Conservation (phyloP, 37 sponge, comb jelly and placozoan species). For the Geodia barretti region DNA sequence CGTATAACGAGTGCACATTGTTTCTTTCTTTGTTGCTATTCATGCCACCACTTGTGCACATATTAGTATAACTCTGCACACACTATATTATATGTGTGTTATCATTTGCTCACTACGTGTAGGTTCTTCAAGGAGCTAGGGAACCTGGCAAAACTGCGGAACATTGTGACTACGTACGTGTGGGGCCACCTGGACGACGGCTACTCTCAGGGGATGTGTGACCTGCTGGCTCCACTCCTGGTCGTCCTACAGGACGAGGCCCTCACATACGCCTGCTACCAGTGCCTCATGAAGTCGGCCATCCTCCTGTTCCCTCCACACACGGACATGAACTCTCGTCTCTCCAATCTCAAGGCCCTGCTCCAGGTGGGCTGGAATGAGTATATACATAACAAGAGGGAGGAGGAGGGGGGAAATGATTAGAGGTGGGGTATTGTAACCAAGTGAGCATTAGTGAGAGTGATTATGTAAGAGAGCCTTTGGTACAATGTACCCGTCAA, state of each 20-base stretch:
- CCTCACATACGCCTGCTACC: constrained; percentile 67
- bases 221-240: constrained; percentile 92
- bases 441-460: no score
- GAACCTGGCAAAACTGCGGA: constrained; percentile 67
- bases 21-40: background rate
- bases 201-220: constrained; percentile 95
- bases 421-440: no score
- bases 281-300: constrained; percentile 57
- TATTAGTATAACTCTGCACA: no score
- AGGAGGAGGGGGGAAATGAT: no score
- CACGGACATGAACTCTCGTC: constrained; percentile 58
- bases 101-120: no score
- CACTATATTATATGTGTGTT: no score
- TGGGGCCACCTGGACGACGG: constrained; percentile 78
- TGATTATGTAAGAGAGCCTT: no score
- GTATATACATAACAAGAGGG: no score
- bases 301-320: constrained; percentile 73
- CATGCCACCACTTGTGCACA: background rate
- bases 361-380: no score
- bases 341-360: constrained; percentile 65
- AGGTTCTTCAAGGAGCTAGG: constrained; percentile 52
- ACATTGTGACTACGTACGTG: constrained; percentile 77
- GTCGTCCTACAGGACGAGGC: constrained; percentile 81
- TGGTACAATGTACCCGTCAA: no score
- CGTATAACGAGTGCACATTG: no score